Evolutionary conservation across 2,888 invertebrate species (phyloP).

Genomic region (Elmis aenea): DNA sequence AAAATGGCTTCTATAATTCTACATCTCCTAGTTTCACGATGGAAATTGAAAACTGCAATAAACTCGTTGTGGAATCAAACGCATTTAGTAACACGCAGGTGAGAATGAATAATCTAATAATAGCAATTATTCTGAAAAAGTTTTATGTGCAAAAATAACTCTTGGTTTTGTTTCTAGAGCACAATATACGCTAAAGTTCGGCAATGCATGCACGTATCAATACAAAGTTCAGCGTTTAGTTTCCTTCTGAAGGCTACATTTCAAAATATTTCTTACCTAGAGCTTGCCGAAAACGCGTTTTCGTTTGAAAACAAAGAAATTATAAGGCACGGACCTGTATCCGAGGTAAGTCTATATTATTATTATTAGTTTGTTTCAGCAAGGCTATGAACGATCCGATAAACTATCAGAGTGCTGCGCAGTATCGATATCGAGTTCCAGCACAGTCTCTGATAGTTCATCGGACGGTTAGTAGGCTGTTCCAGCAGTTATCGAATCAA

Average conservation of each 20-base stretch:
- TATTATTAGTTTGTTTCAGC: not conserved
- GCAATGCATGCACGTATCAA: constrained; percentile 53
- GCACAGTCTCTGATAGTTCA: too few species aligned
- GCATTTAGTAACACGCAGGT: constrained; percentile 60
- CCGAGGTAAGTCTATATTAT: constrained; percentile 45
- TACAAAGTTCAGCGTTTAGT: constrained; percentile 61
- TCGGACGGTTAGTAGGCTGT: too few species aligned
- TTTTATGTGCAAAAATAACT: too few species aligned
- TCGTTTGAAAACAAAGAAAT: constrained; percentile 55
- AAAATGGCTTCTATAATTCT: constrained; percentile 57
- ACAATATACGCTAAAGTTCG: constrained; percentile 59
- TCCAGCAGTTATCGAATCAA: too few species aligned
- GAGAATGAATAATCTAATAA: constrained; percentile 14
- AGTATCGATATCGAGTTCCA: too few species aligned
- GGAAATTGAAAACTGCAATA: constrained; percentile 56
- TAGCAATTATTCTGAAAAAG: not conserved
- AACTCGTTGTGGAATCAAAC: constrained; percentile 56
- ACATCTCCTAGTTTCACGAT: constrained; percentile 56
- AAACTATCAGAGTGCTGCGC: too few species aligned
- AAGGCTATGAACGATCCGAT: too few species aligned
- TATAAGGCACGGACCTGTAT: constrained; percentile 58
- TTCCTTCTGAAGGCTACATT: constrained; percentile 60
- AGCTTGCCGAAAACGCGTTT: constrained; percentile 58
- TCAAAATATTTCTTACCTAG: constrained; percentile 53
- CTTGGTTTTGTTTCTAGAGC: constrained; percentile 44